Evolutionary conservation across 2,113 vertebrate genomes (phyloP).

Genomic region (Gymnocephalus cernua): DNA sequence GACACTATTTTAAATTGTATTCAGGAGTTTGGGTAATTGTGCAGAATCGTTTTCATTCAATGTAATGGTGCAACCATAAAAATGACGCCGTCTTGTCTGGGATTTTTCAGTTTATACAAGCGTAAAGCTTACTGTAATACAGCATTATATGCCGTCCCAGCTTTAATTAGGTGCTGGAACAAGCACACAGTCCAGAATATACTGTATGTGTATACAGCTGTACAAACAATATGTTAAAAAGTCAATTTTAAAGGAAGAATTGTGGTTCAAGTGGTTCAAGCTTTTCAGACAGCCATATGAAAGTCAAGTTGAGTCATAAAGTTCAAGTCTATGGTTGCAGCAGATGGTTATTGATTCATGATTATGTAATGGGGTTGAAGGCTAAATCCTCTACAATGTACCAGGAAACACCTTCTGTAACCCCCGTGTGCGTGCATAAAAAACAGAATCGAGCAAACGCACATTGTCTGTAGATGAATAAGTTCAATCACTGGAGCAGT

Average conservation of each 20-base stretch:
- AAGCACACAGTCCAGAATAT: neutral
- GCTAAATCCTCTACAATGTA: neutral
- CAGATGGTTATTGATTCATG: neutral
- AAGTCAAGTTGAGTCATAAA: neutral
- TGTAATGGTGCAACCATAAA: neutral
- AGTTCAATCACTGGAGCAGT: neutral
- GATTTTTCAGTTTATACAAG: neutral
- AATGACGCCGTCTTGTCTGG: neutral
- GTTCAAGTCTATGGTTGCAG: neutral
- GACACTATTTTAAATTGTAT: neutral
- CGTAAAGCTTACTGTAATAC: neutral
- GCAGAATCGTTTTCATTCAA: neutral
- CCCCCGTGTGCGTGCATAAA: neutral
- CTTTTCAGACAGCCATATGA: neutral
- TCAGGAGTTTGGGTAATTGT: neutral
- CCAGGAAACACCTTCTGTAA: neutral
- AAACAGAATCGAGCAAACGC: constrained; percentile 1
- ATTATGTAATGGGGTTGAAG: neutral
- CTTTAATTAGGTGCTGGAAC: neutral
- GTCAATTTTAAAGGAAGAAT: neutral
- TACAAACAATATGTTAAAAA: neutral
- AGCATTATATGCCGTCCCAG: neutral
- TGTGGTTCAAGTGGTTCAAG: neutral
- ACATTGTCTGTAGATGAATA: neutral
- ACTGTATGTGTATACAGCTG: neutral